A percentile compares a stretch with the other conserved stretches of the same genome.
phyloP scores from a whole-genome alignment of 2,888 invertebrate species.

The Brenthis ino region DNA sequence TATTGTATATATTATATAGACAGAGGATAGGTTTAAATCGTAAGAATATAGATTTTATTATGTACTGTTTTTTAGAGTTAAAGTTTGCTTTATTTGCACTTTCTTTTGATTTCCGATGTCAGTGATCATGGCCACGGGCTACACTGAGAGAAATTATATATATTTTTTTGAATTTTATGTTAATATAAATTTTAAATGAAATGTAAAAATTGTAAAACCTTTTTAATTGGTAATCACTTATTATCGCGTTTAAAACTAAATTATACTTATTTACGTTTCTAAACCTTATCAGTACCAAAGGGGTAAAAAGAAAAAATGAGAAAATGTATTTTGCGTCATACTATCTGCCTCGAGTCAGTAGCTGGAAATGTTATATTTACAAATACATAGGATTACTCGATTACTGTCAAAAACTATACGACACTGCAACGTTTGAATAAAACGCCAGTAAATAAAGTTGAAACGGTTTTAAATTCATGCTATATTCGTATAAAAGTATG shows the following conservation, averaged over 20 bases:
- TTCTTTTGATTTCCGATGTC: not conserved
- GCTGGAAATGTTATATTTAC: constrained; percentile 1
- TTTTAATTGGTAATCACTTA: not conserved
- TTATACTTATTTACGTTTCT: not conserved
- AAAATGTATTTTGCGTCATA: not conserved
- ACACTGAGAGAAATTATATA: not conserved
- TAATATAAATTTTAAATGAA: no score
- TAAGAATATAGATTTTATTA: no score
- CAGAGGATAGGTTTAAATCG: no score
- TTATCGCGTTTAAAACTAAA: not conserved
- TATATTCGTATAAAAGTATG: constrained; percentile 15
- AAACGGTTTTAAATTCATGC: constrained; percentile 29
- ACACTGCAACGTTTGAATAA: constrained; percentile 30
- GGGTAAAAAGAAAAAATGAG: not conserved
- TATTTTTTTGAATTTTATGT: no score
- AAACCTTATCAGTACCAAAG: not conserved
- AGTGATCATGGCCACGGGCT: not conserved
- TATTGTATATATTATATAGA: no score
- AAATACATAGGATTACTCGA: constrained; percentile 17
- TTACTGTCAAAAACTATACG: constrained; percentile 30
- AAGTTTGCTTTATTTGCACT: not conserved
- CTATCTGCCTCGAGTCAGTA: not conserved
- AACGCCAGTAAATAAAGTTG: constrained; percentile 23
- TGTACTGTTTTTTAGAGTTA: no score
- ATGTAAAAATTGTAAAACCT: no score